Percentiles rank a stretch among this genome's conserved stretches.
Conservation (phyloP, 2,888 invertebrate species). For the Cheilosia pagana region DNA sequence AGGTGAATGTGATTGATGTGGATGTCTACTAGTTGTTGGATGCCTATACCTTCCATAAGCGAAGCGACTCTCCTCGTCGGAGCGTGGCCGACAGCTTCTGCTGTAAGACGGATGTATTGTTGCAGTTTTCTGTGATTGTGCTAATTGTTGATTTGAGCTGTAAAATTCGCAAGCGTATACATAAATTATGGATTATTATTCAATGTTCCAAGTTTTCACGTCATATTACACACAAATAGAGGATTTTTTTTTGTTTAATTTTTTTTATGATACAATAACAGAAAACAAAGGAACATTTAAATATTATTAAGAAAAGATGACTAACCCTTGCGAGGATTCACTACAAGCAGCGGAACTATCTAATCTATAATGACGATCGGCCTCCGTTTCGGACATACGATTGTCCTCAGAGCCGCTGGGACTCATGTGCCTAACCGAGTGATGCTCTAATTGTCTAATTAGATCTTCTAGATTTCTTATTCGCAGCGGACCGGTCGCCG, state of each 20-base stretch:
- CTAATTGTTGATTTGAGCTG: constrained; percentile 84
- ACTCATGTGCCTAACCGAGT: constrained; percentile 93
- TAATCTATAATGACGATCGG: constrained; percentile 93
- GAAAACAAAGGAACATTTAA: constrained; percentile 19
- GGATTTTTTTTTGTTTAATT: constrained; percentile 16
- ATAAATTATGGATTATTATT: constrained; percentile 29
- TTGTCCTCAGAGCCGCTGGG: constrained; percentile 96
- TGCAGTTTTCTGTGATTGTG: constrained; percentile 84
- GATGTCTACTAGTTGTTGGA: constrained; percentile 84
- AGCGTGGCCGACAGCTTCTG: constrained; percentile 86
- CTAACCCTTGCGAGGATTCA: constrained; percentile 89
- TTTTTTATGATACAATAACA: constrained; percentile 16
- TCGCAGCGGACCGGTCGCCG: constrained; percentile 92
- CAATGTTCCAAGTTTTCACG: constrained; percentile 16
- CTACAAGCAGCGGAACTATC: constrained; percentile 90
- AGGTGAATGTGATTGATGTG: constrained; percentile 85
- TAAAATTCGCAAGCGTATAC: constrained; percentile 56
- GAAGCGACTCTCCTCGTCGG: constrained; percentile 90
- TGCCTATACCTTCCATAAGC: constrained; percentile 88
- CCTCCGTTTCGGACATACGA: constrained; percentile 92
- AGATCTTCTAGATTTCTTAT: constrained; percentile 96
- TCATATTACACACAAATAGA: constrained; percentile 69
- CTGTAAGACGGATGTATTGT: constrained; percentile 85
- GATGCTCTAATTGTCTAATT: constrained; percentile 94
- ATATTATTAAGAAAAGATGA: constrained; percentile 75